Evolutionary conservation across 1,140 invertebrate species (phyloP).

Genomic region (Metaphire vulgaris): DNA sequence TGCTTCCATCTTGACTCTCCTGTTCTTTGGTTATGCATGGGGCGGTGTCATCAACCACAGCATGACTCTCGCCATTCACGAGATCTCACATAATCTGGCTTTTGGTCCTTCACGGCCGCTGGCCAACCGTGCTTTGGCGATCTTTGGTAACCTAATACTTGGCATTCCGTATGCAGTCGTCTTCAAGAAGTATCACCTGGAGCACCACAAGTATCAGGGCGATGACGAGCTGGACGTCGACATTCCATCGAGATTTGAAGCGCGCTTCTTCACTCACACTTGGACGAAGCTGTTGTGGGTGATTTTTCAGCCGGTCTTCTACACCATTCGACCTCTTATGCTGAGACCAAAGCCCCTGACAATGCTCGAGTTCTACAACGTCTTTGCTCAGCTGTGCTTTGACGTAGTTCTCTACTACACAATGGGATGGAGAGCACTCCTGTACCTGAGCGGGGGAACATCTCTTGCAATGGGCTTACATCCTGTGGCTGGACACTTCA

Average conservation of each 20-base stretch:
- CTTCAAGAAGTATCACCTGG: slow-evolving; percentile 96
- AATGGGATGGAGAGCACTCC: slow-evolving; percentile 70
- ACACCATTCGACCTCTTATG: slow-evolving; percentile 81
- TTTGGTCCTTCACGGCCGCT: slow-evolving; percentile 82
- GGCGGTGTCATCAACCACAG: slow-evolving; percentile 98
- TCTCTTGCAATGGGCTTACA: slow-evolving; percentile 92
- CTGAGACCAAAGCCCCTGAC: slow-evolving; percentile 81
- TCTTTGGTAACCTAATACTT: slow-evolving; percentile 93
- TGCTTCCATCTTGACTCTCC: slow-evolving; percentile 42
- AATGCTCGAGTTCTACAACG: slow-evolving; percentile 74
- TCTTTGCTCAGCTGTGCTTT: slow-evolving; percentile 78
- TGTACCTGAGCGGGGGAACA: slow-evolving; percentile 79
- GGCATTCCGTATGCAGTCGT: slow-evolving; percentile 89
- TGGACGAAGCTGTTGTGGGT: slow-evolving; percentile 91
- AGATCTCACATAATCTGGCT: slow-evolving; percentile 93
- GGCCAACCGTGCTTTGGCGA: slow-evolving; percentile 78
- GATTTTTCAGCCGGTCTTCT: slow-evolving; percentile 92
- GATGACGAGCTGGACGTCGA: slow-evolving; percentile 92
- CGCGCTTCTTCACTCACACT: slow-evolving; percentile 83
- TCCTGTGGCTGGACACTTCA: slow-evolving; percentile 96
- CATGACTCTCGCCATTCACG: slow-evolving; percentile 91
- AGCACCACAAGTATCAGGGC: slow-evolving; percentile 93
- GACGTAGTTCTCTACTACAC: slow-evolving; percentile 70
- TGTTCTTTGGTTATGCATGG: slow-evolving; percentile 77
- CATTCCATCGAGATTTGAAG: slow-evolving; percentile 86